phyloP scores from a whole-genome alignment of 92 coral and sea anemone species.

The Porites divaricata region DNA sequence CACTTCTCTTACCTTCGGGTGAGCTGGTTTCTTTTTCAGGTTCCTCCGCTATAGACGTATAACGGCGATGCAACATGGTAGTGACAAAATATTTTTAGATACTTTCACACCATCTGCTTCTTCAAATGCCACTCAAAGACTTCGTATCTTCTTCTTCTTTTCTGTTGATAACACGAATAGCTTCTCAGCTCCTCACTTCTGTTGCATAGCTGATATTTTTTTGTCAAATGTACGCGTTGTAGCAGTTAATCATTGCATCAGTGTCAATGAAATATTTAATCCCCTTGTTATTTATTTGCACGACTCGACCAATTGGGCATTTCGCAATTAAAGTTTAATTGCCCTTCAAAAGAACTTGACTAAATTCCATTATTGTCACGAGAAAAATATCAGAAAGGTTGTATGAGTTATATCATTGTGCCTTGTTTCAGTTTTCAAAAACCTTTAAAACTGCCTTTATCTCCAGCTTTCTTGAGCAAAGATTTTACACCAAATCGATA shows the following conservation, averaged over 20 bases:
- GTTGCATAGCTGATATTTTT: background rate
- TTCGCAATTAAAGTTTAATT: conserved; percentile 22
- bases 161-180: conserved; percentile 15
- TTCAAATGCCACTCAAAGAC: background rate
- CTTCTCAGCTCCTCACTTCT: background rate
- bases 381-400: background rate
- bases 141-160: background rate
- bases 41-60: conserved; percentile 88
- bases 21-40: conserved; percentile 54
- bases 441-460: background rate
- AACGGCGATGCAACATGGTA: conserved; percentile 68
- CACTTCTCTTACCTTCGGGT: background rate
- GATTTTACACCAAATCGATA: background rate
- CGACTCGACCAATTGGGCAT: conserved; percentile 11
- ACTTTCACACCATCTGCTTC: background rate
- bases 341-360: background rate
- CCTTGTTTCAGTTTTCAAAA: background rate
- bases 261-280: conserved; percentile 6
- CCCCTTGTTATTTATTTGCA: conserved; percentile 17
- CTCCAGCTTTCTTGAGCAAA: too few species aligned
- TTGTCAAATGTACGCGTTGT: background rate
- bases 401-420: background rate
- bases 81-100: background rate
- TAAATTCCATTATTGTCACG: conserved; percentile 42
- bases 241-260: background rate